Base-by-base conservation (phyloP, 2,888 invertebrate genomes). In the Drosophila mettleri region DNA sequence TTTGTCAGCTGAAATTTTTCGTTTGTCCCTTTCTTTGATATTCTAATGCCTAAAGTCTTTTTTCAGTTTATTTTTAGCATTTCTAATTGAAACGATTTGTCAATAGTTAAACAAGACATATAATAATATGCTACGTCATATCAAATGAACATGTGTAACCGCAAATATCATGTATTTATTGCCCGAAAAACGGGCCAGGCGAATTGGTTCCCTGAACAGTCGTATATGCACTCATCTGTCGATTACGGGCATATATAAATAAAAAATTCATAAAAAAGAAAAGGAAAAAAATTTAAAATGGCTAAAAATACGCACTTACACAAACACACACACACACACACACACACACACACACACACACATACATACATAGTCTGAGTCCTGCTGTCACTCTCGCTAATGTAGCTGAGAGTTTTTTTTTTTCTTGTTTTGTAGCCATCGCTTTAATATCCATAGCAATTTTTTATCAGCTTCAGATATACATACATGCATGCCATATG, bases 191-290 rank as follows among this genome's bases (percentile, higher is more conserved):
- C 22, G 33, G 39, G 31, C 18, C 27, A 43, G 31, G 2, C 33
- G 33, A 54, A 54, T 39, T 27, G 45, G 18, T 38, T 82, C 86
- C 68, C 83, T n/a, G 10, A 55, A 54, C 66, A 65, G 81, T 61
- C 68, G 55, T 76, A 68, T 80, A 68, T 80, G 86, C 63, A 70
- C 77, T 83, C 78, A 83, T 66, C 63, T 68, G 67, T 34, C 71
- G 68, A 75, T 85, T 74, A 68, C 71, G 48, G 53, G 20, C 45
- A 67, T 54, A 59, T 69, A 76, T 69, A 58, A 70, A 75, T 82
- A 69, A 78, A 80, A 84, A 65, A 79, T 79, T 65, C 69, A 80
- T 78, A 64, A 68, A 67, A 58, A 29, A 7, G 31, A 24, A 14
- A 38, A 24, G 36, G 41, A 45, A 27, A 33, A 31, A 29, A 49